A percentile compares a stretch with the other conserved stretches of the same genome.
phyloP scores from a whole-genome alignment of 2,797 vertebrate species.

The Chrosomus eos region DNA sequence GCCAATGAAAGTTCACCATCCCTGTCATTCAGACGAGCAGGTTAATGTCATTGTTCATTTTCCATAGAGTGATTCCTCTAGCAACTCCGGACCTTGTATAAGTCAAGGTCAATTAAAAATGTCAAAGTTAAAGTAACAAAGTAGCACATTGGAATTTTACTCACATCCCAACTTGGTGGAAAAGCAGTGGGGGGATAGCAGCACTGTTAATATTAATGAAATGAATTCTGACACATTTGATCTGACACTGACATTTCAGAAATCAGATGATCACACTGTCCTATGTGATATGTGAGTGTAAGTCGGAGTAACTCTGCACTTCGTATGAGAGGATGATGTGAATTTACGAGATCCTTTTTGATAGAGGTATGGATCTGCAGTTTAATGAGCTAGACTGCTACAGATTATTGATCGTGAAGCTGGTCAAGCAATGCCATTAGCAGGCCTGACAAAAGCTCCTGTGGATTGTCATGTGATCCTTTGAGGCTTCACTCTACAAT shows the following conservation, averaged over 20 bases:
- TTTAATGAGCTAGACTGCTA: conserved; percentile 16
- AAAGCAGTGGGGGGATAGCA: neutral
- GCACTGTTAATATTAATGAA: neutral
- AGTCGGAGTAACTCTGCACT: neutral
- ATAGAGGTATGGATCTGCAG: conserved; percentile 2
- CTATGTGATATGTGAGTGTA: neutral
- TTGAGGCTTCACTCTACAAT: conserved; percentile 12
- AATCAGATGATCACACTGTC: neutral
- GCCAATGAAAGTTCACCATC: conserved; percentile 29
- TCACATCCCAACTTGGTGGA: conserved; percentile 11
- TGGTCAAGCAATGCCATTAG: conserved; percentile 8
- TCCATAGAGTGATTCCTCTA: neutral
- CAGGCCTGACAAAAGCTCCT: conserved; percentile 13
- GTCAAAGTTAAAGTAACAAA: conserved; percentile 2
- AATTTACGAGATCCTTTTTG: neutral
- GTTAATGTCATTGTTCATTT: conserved; percentile 44
- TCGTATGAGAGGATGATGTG: neutral
- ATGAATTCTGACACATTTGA: neutral
- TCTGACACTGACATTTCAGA: neutral
- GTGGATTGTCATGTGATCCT: neutral
- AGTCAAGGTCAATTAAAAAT: conserved; percentile 25
- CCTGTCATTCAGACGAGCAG: conserved; percentile 32
- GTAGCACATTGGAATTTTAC: neutral
- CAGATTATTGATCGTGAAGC: conserved; percentile 9
- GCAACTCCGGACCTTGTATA: neutral